Evolutionary conservation across 2,113 vertebrate species (phyloP).

Genomic region (Atherinomorus stipes): DNA sequence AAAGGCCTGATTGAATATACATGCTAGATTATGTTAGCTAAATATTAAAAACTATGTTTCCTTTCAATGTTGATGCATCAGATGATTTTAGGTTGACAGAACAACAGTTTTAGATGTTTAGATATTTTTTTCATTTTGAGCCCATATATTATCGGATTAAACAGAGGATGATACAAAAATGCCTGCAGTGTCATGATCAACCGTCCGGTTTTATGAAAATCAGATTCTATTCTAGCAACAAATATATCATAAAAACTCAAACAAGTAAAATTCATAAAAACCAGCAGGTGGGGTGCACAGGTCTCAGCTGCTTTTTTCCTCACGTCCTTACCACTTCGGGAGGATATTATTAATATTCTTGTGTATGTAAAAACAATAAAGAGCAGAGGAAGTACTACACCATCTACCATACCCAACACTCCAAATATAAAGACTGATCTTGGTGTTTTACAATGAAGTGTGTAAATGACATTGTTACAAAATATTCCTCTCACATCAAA

Average conservation of each 20-base stretch:
- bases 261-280: constrained; percentile 23
- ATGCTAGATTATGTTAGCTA: too few relatives aligned
- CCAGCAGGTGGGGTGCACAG: constrained; percentile 49
- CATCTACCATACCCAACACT: not conserved
- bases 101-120: constrained; percentile 39
- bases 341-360: not conserved
- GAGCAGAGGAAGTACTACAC: not conserved
- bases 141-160: constrained; percentile 56
- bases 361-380: not conserved
- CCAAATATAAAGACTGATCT: not conserved
- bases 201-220: constrained; percentile 22
- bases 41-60: too few relatives aligned
- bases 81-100: not conserved
- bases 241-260: constrained; percentile 18
- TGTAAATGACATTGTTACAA: not conserved
- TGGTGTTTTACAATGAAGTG: not conserved
- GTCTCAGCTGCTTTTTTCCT: constrained; percentile 56
- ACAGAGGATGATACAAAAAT: constrained; percentile 30
- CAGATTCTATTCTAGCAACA: not conserved
- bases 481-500: not conserved
- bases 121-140: too few relatives aligned
- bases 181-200: constrained; percentile 42
- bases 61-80: too few relatives aligned
- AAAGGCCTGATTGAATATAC: too few relatives aligned
- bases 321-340: not conserved